A percentile compares a stretch with the other conserved stretches of the same genome.
Conservation (phyloP, 2,113 vertebrate species). For the Callorhinus ursinus region DNA sequence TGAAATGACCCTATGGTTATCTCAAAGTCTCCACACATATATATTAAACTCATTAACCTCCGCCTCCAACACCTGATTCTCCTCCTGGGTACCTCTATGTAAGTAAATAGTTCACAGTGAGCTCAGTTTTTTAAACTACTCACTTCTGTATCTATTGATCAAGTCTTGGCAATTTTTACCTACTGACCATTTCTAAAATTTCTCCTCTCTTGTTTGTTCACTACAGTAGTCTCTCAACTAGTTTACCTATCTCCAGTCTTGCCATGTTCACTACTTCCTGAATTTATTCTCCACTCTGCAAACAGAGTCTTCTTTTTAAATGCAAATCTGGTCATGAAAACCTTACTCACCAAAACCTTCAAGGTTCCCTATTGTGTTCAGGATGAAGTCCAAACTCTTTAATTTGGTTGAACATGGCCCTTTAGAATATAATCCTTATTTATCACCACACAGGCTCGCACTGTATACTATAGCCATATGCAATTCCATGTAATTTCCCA, state of each 20-base stretch:
- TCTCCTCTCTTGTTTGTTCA: neutral
- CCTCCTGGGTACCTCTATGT: neutral
- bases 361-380: slow-evolving; percentile 11
- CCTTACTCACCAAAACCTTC: neutral
- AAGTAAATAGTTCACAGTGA: neutral
- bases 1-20: neutral
- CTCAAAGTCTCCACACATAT: neutral
- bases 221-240: neutral
- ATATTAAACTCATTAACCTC: slow-evolving; percentile 23
- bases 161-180: slow-evolving; percentile 24
- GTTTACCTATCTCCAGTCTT: slow-evolving; percentile 26
- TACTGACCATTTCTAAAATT: neutral
- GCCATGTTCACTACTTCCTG: neutral
- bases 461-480: slow-evolving; percentile 4
- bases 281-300: slow-evolving; percentile 16
- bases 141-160: slow-evolving; percentile 6
- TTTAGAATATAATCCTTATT: neutral
- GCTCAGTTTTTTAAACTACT: slow-evolving; percentile 22
- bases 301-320: slow-evolving; percentile 16
- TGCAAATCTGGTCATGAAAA: neutral
- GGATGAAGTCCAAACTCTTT: slow-evolving; percentile 8
- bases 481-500: neutral
- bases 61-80: neutral
- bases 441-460: neutral
- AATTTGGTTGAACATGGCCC: neutral